Conservation (phyloP, 2,888 invertebrate species). For the Diabrotica balteata region DNA sequence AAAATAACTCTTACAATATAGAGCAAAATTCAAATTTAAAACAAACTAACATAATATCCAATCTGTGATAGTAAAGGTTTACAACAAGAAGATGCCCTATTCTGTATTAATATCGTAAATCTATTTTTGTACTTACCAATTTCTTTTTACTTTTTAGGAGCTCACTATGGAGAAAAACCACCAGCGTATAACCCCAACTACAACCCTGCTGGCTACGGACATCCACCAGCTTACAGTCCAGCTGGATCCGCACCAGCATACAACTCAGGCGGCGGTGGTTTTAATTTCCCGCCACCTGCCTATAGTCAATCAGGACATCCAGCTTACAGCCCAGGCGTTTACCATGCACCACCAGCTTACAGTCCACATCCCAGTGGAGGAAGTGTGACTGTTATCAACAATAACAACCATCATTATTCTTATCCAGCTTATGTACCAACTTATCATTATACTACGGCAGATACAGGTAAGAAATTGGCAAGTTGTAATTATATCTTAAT, state of each 20-base stretch:
- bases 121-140: no score
- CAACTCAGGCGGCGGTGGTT: conserved; percentile 38
- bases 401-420: conserved; percentile 48
- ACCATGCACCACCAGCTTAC: conserved; percentile 28
- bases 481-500: no score
- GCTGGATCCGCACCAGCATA: conserved; percentile 43
- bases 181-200: conserved; percentile 42
- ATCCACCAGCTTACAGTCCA: conserved; percentile 41
- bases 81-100: no score
- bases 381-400: conserved; percentile 39
- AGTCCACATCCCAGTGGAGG: not conserved
- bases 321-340: conserved; percentile 25
- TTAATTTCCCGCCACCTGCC: conserved; percentile 41
- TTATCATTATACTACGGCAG: conserved; percentile 45
- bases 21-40: no score
- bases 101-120: no score
- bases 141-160: conserved; percentile 9
- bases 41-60: no score
- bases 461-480: conserved; percentile 32
- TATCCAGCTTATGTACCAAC: conserved; percentile 38
- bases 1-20: no score
- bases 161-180: conserved; percentile 31
- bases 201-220: conserved; percentile 35
- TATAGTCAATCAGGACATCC: conserved; percentile 36
- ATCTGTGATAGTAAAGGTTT: no score